Evolutionary conservation across 2,113 vertebrate genomes (phyloP).

Genomic region (Pungitius pungitius): DNA sequence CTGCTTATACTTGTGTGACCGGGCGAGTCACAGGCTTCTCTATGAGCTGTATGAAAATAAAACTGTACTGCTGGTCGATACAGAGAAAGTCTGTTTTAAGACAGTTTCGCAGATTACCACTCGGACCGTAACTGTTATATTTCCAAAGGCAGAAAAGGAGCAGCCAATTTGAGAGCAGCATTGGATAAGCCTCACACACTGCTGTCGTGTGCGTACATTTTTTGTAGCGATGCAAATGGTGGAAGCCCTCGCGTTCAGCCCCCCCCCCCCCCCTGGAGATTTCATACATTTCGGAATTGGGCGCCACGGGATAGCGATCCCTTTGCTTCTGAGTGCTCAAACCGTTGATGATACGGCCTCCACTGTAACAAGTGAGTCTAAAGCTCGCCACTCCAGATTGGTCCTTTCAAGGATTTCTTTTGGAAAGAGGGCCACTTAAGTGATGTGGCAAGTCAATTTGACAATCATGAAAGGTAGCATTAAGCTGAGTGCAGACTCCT

Average conservation of each 20-base stretch:
- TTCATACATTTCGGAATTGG: slow-evolving; percentile 34
- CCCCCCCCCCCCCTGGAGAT: slow-evolving; percentile 2
- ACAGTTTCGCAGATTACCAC: too few relatives aligned
- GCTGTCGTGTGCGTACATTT: slow-evolving; percentile 25
- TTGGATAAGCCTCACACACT: neutral
- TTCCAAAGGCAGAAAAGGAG: neutral
- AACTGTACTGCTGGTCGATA: neutral
- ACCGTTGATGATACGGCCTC: slow-evolving; percentile 31
- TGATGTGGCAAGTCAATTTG: slow-evolving; percentile 74
- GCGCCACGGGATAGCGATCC: slow-evolving; percentile 48
- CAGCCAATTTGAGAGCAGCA: neutral
- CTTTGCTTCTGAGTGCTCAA: slow-evolving; percentile 31
- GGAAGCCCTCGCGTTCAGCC: slow-evolving; percentile 36
- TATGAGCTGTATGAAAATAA: neutral
- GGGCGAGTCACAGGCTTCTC: neutral
- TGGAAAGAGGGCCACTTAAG: slow-evolving; percentile 71
- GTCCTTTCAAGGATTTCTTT: slow-evolving; percentile 56
- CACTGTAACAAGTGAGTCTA: slow-evolving; percentile 44
- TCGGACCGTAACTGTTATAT: too few relatives aligned
- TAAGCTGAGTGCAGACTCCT: slow-evolving; percentile 67
- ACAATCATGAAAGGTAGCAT: slow-evolving; percentile 77
- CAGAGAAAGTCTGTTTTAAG: too few relatives aligned
- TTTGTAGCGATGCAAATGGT: slow-evolving; percentile 44
- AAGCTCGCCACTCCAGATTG: slow-evolving; percentile 47
- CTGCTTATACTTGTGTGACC: neutral